Percentiles rank a stretch among this genome's conserved stretches.
Conservation (phyloP, 2,797 vertebrate genomes). For the Meriones psammophilus region DNA sequence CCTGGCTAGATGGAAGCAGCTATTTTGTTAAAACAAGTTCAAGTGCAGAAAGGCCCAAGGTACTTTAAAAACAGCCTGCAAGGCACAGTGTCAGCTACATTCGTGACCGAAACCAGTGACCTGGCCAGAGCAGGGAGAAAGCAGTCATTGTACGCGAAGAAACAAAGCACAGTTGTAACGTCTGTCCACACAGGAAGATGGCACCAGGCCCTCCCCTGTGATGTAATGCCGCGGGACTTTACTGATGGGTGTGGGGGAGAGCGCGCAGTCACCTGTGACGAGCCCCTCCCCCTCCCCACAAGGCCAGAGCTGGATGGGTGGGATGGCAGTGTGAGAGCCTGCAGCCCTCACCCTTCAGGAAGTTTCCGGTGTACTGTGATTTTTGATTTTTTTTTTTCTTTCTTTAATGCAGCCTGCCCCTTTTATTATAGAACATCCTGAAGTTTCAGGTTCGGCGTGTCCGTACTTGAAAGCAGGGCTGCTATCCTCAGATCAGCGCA, state of each 20-base stretch:
- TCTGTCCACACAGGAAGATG: conserved; percentile 23
- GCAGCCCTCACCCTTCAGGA: conserved; percentile 20
- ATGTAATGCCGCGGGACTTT: conserved; percentile 57
- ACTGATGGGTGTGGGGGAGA: not conserved
- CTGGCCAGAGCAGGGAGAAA: conserved; percentile 72
- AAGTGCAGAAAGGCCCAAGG: not conserved
- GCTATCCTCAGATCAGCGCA: conserved; percentile 46
- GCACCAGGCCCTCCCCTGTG: conserved; percentile 60
- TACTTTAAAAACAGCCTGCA: not conserved
- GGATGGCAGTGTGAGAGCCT: not conserved
- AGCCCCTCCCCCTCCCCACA: not conserved
- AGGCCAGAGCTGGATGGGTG: not conserved
- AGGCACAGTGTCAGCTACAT: conserved; percentile 18
- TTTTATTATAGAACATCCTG: conserved; percentile 32
- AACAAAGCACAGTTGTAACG: conserved; percentile 53
- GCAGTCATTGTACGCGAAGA: conserved; percentile 61
- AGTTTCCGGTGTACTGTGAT: conserved; percentile 4
- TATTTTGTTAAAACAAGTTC: conserved; percentile 3
- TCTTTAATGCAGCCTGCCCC: not conserved
- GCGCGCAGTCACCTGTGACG: not conserved
- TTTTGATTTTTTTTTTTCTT: not conserved
- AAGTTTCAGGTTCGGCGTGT: conserved; percentile 41
- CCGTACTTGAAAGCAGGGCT: conserved; percentile 33
- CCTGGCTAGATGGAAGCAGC: conserved; percentile 15
- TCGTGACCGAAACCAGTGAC: conserved; percentile 47